Evolutionary conservation across 2,888 invertebrate genomes (phyloP).

Genomic region (Polyploca ridens): DNA sequence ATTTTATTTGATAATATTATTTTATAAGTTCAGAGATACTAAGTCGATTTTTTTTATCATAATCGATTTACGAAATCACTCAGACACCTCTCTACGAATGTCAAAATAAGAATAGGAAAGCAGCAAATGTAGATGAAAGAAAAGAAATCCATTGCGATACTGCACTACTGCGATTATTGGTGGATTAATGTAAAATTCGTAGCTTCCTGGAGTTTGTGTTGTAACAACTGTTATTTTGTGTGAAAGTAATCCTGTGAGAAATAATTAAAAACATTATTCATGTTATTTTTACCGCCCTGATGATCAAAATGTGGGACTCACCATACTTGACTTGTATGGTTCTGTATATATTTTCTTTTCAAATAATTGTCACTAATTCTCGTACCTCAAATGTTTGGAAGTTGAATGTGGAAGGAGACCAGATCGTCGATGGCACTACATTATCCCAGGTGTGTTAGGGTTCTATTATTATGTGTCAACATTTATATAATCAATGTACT

Average conservation of each 20-base stretch:
- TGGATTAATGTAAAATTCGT: conserved; percentile 54
- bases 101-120: conserved; percentile 25
- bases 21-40: too few species aligned
- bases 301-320: conserved; percentile 81
- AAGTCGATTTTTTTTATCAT: background rate
- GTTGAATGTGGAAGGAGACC: conserved; percentile 90
- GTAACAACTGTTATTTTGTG: conserved; percentile 49
- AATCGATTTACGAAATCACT: background rate
- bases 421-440: conserved; percentile 87
- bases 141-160: conserved; percentile 50
- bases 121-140: conserved; percentile 41
- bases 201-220: conserved; percentile 50
- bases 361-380: conserved; percentile 90
- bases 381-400: conserved; percentile 93
- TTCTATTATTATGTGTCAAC: conserved; percentile 40
- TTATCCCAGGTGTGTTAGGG: conserved; percentile 79
- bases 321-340: conserved; percentile 86
- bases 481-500: conserved; percentile 69
- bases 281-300: conserved; percentile 58
- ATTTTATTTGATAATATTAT: too few species aligned
- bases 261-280: conserved; percentile 53
- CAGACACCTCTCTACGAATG: conserved; percentile 9
- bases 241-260: conserved; percentile 50
- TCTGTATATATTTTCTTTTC: conserved; percentile 88
- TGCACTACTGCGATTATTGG: conserved; percentile 38